These are phyloP conservation scores for Polyodon spathula DNA, from an alignment of 2,113 vertebrate genomes.

Conservation along the genomic window DNA sequence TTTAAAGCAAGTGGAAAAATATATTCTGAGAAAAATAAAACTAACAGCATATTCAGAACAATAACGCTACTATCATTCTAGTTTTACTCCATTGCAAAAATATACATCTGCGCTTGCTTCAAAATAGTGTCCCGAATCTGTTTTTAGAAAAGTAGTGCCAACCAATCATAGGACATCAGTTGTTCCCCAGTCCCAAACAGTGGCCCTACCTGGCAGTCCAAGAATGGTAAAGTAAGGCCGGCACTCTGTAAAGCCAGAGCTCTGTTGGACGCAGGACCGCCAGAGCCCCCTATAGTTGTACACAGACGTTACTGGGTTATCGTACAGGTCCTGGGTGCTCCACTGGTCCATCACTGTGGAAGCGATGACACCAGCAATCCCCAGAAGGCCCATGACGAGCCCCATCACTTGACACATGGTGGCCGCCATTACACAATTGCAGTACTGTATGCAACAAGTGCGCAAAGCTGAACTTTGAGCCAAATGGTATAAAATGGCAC, in stretches of 20 bases:
- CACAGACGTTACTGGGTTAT: conserved; percentile 63
- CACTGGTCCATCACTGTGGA: conserved; percentile 74
- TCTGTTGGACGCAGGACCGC: conserved; percentile 56
- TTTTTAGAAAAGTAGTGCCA: too few relatives aligned
- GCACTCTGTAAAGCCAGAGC: conserved; percentile 48
- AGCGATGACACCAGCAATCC: conserved; percentile 60
- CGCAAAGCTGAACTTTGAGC: not conserved
- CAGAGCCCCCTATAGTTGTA: conserved; percentile 66
- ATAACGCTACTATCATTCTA: too few relatives aligned
- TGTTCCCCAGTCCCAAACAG: too few relatives aligned
- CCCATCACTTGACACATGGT: conserved; percentile 65
- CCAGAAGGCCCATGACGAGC: conserved; percentile 48
- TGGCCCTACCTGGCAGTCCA: conserved; percentile 73
- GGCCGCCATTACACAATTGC: conserved; percentile 51
- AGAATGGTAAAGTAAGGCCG: conserved; percentile 71
- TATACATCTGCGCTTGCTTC: too few relatives aligned
- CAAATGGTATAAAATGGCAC: not conserved
- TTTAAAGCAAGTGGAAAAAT: too few relatives aligned
- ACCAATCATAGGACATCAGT: too few relatives aligned
- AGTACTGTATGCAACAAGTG: not conserved
- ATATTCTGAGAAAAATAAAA: too few relatives aligned
- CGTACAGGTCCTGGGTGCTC: conserved; percentile 75
- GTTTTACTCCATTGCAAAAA: too few relatives aligned
- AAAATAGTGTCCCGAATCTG: too few relatives aligned
- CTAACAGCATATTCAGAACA: too few relatives aligned